Evolutionary conservation across 2,888 invertebrate genomes (phyloP), one percentile per base, ranked within the genome.

Genomic region (Apamea anceps): DNA sequence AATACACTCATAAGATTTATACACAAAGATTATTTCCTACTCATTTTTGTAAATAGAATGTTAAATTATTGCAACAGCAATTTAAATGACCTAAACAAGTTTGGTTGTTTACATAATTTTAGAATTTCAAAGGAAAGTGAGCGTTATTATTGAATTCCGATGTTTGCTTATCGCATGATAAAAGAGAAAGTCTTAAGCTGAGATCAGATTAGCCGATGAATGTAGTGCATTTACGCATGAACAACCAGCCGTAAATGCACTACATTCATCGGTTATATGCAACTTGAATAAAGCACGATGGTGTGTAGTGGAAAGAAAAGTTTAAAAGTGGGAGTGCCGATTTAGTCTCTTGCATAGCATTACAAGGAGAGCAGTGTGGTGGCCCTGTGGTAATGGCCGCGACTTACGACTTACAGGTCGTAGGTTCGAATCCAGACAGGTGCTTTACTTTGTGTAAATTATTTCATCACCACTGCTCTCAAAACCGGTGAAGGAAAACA

Each of bases 141-240:
- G 7, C 72, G 57, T 85, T 81, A 60, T 45, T 8, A 1, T 4
- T 8, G 51, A n/a, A 18, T 0, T 0, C 0, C 0, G n/a, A 72
- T 15, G n/a, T n/a, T 37, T 54, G 66, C 37, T 71, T 77, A 57
- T 81, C 7, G 63, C 42, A 15, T 32, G 18, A 15, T 62, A 21
- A 32, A 72, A 71, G 71, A 75, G 71, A 82, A 82, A 82, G 86
- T 73, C 6, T 2, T 62, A 18, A 2, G 7, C 21, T 42, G 10
- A 75, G n/a, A 75, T 73, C 32, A 70, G 15, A 65, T 79, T 65
- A 32, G 42, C 21, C 28, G 37, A 21, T 66, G 10, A 67, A 42
- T 63, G 25, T 60, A 51, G 81, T 18, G 18, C 57, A 85, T 63
- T 78, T 32, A 72, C 18, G 65, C 57, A 48, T 32, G n/a, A n/a